Evolutionary conservation across 92 coral and sea anemone species (phyloP).

Genomic region (Heliopora coerulea): DNA sequence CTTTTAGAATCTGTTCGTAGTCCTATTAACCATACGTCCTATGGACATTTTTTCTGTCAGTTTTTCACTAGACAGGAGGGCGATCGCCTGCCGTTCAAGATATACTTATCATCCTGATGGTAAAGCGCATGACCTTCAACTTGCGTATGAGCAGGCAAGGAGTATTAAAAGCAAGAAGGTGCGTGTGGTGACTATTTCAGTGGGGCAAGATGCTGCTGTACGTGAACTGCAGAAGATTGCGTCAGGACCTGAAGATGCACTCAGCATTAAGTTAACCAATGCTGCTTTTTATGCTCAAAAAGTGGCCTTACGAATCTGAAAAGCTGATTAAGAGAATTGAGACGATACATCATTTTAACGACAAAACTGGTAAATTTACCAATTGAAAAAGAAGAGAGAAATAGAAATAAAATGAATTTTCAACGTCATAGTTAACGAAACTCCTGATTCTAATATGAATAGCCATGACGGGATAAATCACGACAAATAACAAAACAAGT

Average conservation of each 20-base stretch:
- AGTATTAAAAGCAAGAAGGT: slow-evolving; percentile 17
- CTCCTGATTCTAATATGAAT: too few relatives aligned
- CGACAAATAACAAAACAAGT: too few relatives aligned
- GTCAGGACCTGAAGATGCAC: slow-evolving; percentile 5
- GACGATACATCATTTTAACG: too few relatives aligned
- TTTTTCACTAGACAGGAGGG: slow-evolving; percentile 29
- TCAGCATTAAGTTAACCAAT: slow-evolving; percentile 6
- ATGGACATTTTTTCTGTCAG: neutral
- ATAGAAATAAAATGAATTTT: too few relatives aligned
- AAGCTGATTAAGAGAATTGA: neutral
- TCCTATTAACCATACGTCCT: neutral
- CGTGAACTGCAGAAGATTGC: slow-evolving; percentile 8
- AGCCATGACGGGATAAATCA: too few relatives aligned
- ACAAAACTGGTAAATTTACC: too few relatives aligned
- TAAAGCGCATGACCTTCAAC: slow-evolving; percentile 23
- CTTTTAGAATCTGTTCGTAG: neutral
- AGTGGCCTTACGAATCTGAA: slow-evolving; percentile 17
- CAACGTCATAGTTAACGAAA: too few relatives aligned
- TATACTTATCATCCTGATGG: slow-evolving; percentile 23
- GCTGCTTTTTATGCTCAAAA: slow-evolving; percentile 24
- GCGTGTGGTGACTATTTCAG: slow-evolving; percentile 12
- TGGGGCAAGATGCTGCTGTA: neutral
- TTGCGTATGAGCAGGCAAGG: slow-evolving; percentile 9
- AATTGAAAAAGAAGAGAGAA: too few relatives aligned
- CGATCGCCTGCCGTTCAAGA: slow-evolving; percentile 22